Percentiles rank a stretch among this genome's conserved stretches.
Conservation (phyloP, 2,113 vertebrate species). For the Stercorarius parasiticus region DNA sequence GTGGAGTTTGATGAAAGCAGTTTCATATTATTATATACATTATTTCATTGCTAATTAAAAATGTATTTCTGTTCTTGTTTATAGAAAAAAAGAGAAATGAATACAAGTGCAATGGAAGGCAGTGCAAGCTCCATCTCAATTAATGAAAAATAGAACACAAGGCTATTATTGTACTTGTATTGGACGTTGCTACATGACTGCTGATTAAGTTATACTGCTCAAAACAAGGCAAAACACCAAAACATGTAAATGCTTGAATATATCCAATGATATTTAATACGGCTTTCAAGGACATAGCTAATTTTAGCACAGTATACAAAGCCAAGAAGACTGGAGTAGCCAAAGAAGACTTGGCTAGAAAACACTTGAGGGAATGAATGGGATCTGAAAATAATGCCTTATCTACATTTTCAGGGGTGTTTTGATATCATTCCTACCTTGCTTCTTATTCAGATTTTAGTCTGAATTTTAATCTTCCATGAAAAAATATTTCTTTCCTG, state of each 20-base stretch:
- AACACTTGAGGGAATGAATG: background rate
- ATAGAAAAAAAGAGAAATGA: constrained; percentile 19
- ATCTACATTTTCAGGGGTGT: background rate
- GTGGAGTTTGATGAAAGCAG: background rate
- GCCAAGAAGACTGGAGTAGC: background rate
- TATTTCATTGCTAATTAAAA: constrained; percentile 67
- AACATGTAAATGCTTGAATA: constrained; percentile 25
- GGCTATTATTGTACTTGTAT: constrained; percentile 11
- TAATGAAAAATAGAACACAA: constrained; percentile 57
- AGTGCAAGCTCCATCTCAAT: constrained; percentile 33
- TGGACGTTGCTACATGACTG: constrained; percentile 19
- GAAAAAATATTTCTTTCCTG: background rate
- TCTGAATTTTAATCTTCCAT: background rate
- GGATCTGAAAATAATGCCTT: background rate
- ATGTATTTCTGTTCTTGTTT: constrained; percentile 54
- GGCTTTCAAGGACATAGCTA: background rate
- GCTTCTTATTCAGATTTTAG: background rate
- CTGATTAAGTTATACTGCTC: constrained; percentile 34
- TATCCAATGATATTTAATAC: constrained; percentile 29
- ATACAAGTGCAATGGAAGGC: background rate
- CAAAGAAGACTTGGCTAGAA: background rate
- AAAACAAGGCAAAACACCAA: constrained; percentile 55
- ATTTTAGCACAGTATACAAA: constrained; percentile 15
- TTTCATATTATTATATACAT: constrained; percentile 57
- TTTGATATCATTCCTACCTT: background rate